These are phyloP conservation scores for Deroplatys truncata DNA, from an alignment of 2,888 invertebrate genomes.

Conservation along the genomic window DNA sequence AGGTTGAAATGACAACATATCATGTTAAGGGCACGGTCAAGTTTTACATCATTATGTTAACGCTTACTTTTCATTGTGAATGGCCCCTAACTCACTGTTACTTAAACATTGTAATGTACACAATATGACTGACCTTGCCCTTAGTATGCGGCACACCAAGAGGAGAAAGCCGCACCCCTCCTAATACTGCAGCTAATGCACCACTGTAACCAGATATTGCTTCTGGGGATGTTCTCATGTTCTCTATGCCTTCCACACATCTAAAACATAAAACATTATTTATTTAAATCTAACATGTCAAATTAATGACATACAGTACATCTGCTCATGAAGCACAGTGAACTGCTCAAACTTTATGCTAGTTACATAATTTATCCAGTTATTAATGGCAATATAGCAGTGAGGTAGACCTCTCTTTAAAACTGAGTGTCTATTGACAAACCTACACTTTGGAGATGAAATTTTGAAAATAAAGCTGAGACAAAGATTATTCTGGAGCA, in stretches of 20 bases:
- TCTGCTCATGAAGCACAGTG: too few relatives aligned
- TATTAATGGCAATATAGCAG: too few relatives aligned
- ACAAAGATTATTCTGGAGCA: too few relatives aligned
- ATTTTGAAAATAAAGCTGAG: too few relatives aligned
- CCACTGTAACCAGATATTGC: constrained; percentile 89
- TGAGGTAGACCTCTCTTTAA: too few relatives aligned
- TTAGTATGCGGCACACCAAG: constrained; percentile 94
- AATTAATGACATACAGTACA: too few relatives aligned
- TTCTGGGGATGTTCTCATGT: constrained; percentile 83
- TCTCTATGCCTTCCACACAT: constrained; percentile 83
- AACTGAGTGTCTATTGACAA: too few relatives aligned
- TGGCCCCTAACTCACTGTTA: background rate
- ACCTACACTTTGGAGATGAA: too few relatives aligned
- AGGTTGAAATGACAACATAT: background rate
- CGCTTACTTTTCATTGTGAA: background rate
- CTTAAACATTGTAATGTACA: background rate
- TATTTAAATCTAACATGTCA: background rate
- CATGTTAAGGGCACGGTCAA: background rate
- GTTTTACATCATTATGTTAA: background rate
- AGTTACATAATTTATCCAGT: too few relatives aligned
- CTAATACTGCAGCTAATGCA: constrained; percentile 89
- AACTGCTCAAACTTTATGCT: too few relatives aligned
- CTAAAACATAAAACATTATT: constrained; percentile 37
- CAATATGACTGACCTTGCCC: constrained; percentile 66
- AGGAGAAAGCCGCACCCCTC: constrained; percentile 84